Percentiles rank a stretch among this genome's conserved stretches.
These are phyloP conservation scores for Brachionus koreanus DNA, from an alignment of 1,140 invertebrate species.

Conservation along the genomic window DNA sequence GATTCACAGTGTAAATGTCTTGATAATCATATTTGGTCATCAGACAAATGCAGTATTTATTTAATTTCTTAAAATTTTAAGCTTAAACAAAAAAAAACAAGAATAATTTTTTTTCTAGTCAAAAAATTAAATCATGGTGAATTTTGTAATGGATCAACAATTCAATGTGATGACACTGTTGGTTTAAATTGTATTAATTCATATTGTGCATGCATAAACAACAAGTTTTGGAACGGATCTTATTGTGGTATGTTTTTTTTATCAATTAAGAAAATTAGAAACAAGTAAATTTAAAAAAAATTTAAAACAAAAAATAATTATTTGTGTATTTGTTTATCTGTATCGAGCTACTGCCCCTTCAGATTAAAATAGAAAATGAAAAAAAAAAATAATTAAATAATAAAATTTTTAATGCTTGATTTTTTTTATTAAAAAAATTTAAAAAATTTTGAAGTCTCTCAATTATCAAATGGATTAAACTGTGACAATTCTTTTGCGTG, in stretches of 20 bases:
- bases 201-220: not conserved
- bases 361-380: too few relatives aligned
- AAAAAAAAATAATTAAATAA: not conserved
- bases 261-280: too few relatives aligned
- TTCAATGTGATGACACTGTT: not conserved
- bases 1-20: not conserved
- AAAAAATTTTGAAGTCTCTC: too few relatives aligned
- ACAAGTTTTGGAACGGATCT: conserved; percentile 17
- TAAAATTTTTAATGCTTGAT: not conserved
- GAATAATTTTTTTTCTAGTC: not conserved
- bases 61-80: not conserved
- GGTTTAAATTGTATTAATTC: not conserved
- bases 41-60: not conserved
- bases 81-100: not conserved
- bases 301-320: too few relatives aligned
- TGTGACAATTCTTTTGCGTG: conserved; percentile 31
- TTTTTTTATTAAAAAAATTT: not conserved
- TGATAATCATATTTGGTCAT: conserved; percentile 11
- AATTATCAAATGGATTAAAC: not conserved
- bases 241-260: conserved; percentile 39
- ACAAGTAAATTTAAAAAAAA: too few relatives aligned
- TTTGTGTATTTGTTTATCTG: too few relatives aligned
- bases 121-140: conserved; percentile 21
- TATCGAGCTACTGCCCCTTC: too few relatives aligned
- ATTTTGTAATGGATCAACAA: not conserved